Evolutionary conservation across 1,140 invertebrate species (phyloP).

Genomic region (Pectinophora gossypiella): DNA sequence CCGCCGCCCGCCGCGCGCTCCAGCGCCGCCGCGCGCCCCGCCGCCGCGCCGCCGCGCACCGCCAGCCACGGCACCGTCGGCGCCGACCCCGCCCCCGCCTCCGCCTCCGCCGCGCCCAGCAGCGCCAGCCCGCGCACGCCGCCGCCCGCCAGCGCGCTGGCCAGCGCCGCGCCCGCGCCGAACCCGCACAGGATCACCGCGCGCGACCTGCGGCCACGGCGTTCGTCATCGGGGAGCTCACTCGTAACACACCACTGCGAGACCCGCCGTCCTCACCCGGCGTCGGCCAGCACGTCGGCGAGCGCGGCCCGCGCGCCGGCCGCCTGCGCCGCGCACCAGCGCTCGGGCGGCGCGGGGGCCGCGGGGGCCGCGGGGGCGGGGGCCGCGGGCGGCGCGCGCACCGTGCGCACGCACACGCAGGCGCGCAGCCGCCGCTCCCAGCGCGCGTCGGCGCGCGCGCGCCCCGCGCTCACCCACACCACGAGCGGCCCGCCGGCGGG

Average conservation of each 20-base stretch:
- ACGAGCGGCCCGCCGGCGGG: slow-evolving; percentile 23
- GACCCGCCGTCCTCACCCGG: slow-evolving; percentile 6
- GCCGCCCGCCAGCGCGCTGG: slow-evolving; percentile 24
- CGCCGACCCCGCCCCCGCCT: slow-evolving; percentile 11
- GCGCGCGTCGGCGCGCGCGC: slow-evolving; percentile 21
- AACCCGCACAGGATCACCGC: slow-evolving; percentile 15
- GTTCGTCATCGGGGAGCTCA: too few species aligned
- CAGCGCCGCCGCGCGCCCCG: slow-evolving; percentile 6
- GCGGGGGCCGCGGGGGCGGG: not conserved
- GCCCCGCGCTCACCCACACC: slow-evolving; percentile 27
- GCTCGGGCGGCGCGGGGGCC: slow-evolving; percentile 14
- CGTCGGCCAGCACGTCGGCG: slow-evolving; percentile 9
- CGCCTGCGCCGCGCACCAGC: slow-evolving; percentile 21
- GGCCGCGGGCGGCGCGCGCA: not conserved
- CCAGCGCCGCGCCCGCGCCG: slow-evolving; percentile 24
- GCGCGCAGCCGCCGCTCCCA: slow-evolving; percentile 36
- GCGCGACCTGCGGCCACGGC: not conserved
- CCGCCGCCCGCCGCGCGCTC: slow-evolving; percentile 7
- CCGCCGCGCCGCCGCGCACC: slow-evolving; percentile 31
- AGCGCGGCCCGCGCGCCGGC: slow-evolving; percentile 8
- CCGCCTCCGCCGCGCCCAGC: slow-evolving; percentile 24
- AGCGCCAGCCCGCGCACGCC: slow-evolving; percentile 27
- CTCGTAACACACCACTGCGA: too few species aligned
- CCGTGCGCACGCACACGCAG: slow-evolving; percentile 21
- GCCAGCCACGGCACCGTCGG: slow-evolving; percentile 30